Evolutionary conservation across 2,888 invertebrate species (phyloP), one percentile per base, ranked within the genome.

Genomic region (Eucera pruinosa): DNA sequence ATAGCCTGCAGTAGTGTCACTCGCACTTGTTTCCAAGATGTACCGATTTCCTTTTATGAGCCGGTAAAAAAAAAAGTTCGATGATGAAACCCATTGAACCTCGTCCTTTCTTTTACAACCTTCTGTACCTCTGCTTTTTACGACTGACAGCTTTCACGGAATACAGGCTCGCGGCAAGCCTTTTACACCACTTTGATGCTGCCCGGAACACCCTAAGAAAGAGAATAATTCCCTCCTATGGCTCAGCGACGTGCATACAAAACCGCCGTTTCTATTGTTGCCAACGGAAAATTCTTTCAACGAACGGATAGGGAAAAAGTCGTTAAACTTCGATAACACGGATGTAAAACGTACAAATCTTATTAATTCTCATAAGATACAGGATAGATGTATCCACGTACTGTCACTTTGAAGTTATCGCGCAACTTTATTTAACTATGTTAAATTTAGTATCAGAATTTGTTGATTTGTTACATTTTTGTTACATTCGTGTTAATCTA

Each of bases 111-210:
- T 47, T 75, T 70, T 74, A 78, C 58, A 50, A 20, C 62, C 67
- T 41, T 67, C 65, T 41, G 54, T 36, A 58, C 58, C 54, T 69
- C 25, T 57, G 69, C 52, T 47, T 80, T 84, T 85, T 86, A 85
- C 78, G 82, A 86, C 69, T 58, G 84, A 52, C 71, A 68, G 71
- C 74, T 76, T 78, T 78, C 61, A 54, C 66, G 55, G 64, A 66
- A 68, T 60, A 41, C 71, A 69, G 50, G 45, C 52, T 55, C 25
- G 61, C 62, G 75, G 65, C 60, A 50, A 54, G 64, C 60, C 55
- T n/a, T 80, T 78, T 82, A 77, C 67, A 70, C 57, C 73, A 61
- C 60, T 79, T 74, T 33, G 47, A 66, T 55, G 58, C 45, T 43
- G 70, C 55, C 66, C 77, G 77, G 69, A 47, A 68, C 67, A 48